Evolutionary conservation across 2,113 vertebrate genomes (phyloP), one percentile per base, ranked within the genome.

Genomic region (Marmota flaviventris): DNA sequence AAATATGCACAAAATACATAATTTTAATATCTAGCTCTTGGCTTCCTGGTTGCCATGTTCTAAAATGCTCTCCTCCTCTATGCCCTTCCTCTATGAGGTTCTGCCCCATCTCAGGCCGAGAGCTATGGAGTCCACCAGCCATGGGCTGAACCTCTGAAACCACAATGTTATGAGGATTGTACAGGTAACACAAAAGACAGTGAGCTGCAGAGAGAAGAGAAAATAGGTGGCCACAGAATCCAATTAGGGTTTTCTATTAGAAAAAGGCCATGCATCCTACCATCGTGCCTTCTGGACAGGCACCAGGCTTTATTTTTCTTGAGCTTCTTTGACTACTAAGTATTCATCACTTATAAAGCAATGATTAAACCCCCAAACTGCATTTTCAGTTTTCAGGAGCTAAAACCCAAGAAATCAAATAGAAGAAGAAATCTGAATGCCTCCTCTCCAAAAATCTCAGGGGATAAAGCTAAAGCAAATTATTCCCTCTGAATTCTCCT

Each of bases 401-500:
- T 84, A 39, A 45, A 90, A 65, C 24, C 37, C 61, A 77, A 83
- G 53, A 63, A 72, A 85, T 94, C 27, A 73, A 86, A 78, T 0
- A 85, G 32, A 87, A 58, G 81, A 58, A 58, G 51, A 53, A 53
- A 53, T 53, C 51, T 53, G 48, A 51, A 51, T 51, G 51, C 51
- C 51, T 77, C 92, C 9, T 95, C 67, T 76, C n/a, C 18, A 24
- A 16, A 29, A 78, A 58, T 67, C 22, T 78, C 29, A 3, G 67
- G 65, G 37, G 25, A 72, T n/a, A 48, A 81, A 89, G 75, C 69
- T 85, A 61, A 97, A 32, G 96, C 82, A 92, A 84, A 86, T 51
- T 67, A 83, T 84, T 95, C 79, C 94, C 56, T 85, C 78, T 78
- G 72, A 93, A 92, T 34, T 75, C 92, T 95, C 39, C 75, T 73